phyloP scores from a whole-genome alignment of 2,113 vertebrate species.

The Psittacus erithacus region DNA sequence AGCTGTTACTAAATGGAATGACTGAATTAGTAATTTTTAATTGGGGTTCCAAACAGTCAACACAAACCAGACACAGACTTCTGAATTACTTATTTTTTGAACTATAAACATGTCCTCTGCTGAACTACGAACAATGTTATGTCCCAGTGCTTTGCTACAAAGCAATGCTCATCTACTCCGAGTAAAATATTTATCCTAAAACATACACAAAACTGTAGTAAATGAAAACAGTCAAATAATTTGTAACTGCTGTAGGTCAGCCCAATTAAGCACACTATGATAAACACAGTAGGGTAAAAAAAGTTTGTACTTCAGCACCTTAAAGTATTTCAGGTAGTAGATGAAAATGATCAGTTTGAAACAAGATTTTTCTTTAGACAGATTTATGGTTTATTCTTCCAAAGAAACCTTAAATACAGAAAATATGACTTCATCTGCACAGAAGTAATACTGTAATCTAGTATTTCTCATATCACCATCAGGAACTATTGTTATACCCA shows the following conservation, averaged over 20 bases:
- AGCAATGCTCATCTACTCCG: background rate
- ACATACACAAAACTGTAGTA: accelerated
- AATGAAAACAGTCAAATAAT: background rate
- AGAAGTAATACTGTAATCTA: background rate
- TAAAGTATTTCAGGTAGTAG: background rate
- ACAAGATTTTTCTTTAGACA: background rate
- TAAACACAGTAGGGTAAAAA: background rate
- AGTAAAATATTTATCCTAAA: background rate
- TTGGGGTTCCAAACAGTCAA: background rate
- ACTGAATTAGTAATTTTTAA: background rate
- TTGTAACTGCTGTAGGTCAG: background rate
- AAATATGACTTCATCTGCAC: background rate
- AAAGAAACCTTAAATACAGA: background rate
- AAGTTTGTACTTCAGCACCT: background rate
- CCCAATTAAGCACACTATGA: background rate
- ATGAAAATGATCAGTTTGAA: background rate
- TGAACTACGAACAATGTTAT: background rate
- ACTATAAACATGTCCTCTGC: background rate
- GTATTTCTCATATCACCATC: background rate
- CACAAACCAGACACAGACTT: background rate
- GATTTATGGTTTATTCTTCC: background rate
- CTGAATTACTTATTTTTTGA: background rate
- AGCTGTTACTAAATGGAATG: background rate
- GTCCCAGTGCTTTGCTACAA: background rate
- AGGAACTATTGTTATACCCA: background rate